Base-by-base conservation (phyloP, 2,888 invertebrate species). In the Merodon equestris region DNA sequence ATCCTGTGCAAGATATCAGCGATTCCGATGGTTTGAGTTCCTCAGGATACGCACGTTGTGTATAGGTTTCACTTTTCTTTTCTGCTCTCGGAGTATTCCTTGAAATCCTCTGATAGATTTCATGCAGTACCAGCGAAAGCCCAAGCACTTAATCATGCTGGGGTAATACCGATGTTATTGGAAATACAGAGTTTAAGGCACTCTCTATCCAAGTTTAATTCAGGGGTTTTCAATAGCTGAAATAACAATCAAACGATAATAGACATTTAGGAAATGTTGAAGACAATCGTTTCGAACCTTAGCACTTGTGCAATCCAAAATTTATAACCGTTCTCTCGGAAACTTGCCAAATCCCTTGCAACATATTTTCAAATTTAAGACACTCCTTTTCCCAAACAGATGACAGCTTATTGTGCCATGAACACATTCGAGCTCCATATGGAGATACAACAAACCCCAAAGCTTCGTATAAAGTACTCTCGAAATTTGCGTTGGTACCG, bases 291-390 rank as follows among this genome's bases (percentile, higher is more conserved):
- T 27, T 7, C 3, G 27, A 27, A 2, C 7, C 27, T 7, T 27
- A 27, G 27, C 27, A n/a, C 10, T 27, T 66, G 47, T 66, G 14
- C 34, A 34, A 14, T 53, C 4, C 4, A 27, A 57, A 66, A 76
- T 63, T 56, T 57, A 73, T 73, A 27, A 63, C 27, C 53, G n/a
- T 48, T 44, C 53, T 56, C 48, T 64, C 42, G 77, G 74, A 73
- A 68, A 27, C 10, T 74, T 79, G 77, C 77, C 77, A 79, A 79
- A 79, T 68, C 48, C 40, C 14, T 19, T 38, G 61, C 68, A 68
- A 77, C 73, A 77, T 63, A 73, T 73, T 63, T 77, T 17, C 36
- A 57, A 67, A 77, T 77, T 67, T 67, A 67, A 77, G 48, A 77
- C 77, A 79, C 77, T 79, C 63, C 56, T 63, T 63, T 40, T 61